Evolutionary conservation across 2,113 vertebrate genomes (phyloP), one percentile per base, ranked within the genome.

Genomic region (Malurus melanocephalus): DNA sequence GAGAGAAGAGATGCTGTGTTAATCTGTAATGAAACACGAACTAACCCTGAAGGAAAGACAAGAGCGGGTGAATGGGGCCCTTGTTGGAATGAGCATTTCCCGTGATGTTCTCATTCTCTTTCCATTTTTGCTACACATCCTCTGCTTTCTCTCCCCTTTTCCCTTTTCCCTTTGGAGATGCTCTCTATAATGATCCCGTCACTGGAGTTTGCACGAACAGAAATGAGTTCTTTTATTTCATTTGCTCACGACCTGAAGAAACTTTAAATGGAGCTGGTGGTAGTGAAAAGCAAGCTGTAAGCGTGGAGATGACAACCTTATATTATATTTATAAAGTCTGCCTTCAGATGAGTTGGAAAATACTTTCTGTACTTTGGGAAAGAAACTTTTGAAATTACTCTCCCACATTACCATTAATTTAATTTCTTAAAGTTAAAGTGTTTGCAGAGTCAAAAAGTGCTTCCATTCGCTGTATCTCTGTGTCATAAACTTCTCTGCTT

Each of bases 311-410:
- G 92, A 94, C 95, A 96, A 91, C 85, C 95, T 96, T 71, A 82
- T 96, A 95, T 95, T 95, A 94, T 93, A 97, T 95, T 96, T 94
- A 94, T 95, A 73, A 72, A 92, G 84, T 84, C 85, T 87, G 80
- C 88, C 80, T 96, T 94, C 79, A 84, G 68, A 94, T 83, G 84
- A 93, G 94, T 90, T 88, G 60, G 87, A 89, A 87, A 89, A 57
- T 93, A 88, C 67, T 94, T 94, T 94, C 68, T 86, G 75, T 92
- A 88, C 89, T 92, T 93, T 14, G 1, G 62, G 66, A 88, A 72
- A 87, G 85, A 88, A 90, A 94, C 85, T 96, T 97, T 88, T 57
- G 95, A 95, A 95, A 95, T 96, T 94, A 87, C 93, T 93, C 93
- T 92, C 92, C 83, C 89, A 74, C 91, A 92, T 95, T 93, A 88